phyloP scores from a whole-genome alignment of 2,113 vertebrate species.

The Apus apus region DNA sequence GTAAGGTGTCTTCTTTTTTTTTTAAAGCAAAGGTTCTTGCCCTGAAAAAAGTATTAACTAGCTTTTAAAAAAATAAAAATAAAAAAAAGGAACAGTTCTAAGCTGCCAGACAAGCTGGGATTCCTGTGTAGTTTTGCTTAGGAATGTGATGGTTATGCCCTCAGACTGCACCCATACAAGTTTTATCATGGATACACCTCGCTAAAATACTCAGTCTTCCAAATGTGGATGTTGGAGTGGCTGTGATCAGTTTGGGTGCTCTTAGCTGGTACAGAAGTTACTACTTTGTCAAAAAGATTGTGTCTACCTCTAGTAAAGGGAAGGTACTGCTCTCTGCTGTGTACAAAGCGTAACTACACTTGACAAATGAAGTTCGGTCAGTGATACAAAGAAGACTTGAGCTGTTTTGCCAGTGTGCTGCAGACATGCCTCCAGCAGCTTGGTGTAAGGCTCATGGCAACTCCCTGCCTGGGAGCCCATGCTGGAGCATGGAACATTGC shows the following conservation, averaged over 20 bases:
- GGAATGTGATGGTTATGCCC: background rate
- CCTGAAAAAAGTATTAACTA: background rate
- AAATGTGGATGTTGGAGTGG: background rate
- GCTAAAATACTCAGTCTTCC: background rate
- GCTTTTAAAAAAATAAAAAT: background rate
- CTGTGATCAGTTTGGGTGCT: background rate
- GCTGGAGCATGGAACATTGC: background rate
- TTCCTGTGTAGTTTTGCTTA: background rate
- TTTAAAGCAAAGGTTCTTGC: background rate
- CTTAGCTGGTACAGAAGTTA: rapidly evolving
- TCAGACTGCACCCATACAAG: background rate
- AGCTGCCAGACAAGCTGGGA: background rate
- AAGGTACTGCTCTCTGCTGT: background rate
- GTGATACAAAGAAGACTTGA: background rate
- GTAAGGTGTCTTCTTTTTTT: background rate
- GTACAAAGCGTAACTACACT: background rate
- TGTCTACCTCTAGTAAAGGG: background rate
- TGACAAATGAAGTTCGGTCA: background rate
- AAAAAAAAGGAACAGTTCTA: too few relatives aligned
- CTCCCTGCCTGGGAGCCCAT: background rate
- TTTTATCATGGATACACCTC: background rate
- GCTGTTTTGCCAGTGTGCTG: background rate
- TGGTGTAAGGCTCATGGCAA: background rate
- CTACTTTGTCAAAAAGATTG: background rate
- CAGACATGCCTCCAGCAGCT: background rate